Evolutionary conservation across 2,113 vertebrate species (phyloP).

Genomic region (Tricholaema leucomelas): DNA sequence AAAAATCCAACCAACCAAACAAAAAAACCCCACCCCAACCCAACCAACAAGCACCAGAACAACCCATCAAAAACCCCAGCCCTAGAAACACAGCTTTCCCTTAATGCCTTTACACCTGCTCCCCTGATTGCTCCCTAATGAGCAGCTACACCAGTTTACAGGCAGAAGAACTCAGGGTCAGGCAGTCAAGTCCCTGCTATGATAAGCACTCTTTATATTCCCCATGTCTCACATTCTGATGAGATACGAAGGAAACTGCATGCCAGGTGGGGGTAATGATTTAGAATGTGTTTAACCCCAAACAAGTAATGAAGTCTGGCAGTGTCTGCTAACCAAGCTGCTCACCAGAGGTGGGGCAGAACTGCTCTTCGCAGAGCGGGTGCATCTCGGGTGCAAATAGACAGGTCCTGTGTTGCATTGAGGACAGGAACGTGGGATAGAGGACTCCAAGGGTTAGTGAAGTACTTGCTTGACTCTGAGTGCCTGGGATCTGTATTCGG

Average conservation of each 20-base stretch:
- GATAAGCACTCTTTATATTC: background rate
- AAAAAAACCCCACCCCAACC: no score
- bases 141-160: background rate
- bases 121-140: background rate
- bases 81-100: background rate
- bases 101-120: fast-evolving
- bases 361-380: fast-evolving
- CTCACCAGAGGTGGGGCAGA: fast-evolving
- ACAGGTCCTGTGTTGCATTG: fast-evolving
- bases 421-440: background rate
- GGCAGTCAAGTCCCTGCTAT: background rate
- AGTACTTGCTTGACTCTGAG: background rate
- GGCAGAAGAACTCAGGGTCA: background rate
- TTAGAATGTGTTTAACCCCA: background rate
- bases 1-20: no score
- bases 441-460: background rate
- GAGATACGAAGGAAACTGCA: background rate
- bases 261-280: background rate
- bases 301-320: background rate
- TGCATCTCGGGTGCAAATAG: background rate
- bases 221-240: background rate
- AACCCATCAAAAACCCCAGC: background rate
- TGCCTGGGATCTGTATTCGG: background rate
- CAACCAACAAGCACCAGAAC: background rate
- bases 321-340: background rate